A percentile compares a stretch with the other conserved stretches of the same genome.
These are phyloP conservation scores for Parnassius glacialis DNA, from an alignment of 2,888 invertebrate genomes.

Conservation along the genomic window DNA sequence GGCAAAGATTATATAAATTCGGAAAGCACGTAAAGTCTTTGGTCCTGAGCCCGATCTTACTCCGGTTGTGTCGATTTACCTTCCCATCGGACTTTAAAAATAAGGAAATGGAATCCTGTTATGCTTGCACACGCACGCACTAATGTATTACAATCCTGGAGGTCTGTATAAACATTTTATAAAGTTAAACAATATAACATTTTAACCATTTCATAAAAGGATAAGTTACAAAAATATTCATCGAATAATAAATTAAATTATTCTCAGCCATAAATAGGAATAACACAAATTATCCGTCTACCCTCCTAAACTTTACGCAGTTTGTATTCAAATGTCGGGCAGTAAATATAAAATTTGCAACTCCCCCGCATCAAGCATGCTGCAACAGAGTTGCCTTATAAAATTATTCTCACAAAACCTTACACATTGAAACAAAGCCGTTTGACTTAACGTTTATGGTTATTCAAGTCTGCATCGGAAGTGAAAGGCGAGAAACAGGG, in stretches of 20 bases:
- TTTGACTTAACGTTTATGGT: slow-evolving; percentile 50
- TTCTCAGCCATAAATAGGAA: slow-evolving; percentile 12
- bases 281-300: slow-evolving; percentile 27
- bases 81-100: no score
- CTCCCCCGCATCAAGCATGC: slow-evolving; percentile 39
- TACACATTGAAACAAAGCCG: slow-evolving; percentile 40
- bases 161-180: no score
- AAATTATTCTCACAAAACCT: slow-evolving; percentile 37
- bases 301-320: slow-evolving; percentile 27
- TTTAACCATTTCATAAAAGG: neutral
- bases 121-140: no score
- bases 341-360: slow-evolving; percentile 62
- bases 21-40: no score
- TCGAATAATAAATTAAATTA: slow-evolving; percentile 20
- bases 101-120: no score
- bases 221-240: slow-evolving; percentile 18
- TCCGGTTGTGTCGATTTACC: no score
- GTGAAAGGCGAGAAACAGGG: slow-evolving; percentile 28
- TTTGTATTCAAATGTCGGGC: slow-evolving; percentile 32
- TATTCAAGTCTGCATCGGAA: slow-evolving; percentile 32
- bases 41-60: no score
- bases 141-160: no score
- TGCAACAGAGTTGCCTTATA: slow-evolving; percentile 32
- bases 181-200: no score
- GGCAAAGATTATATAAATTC: no score